Evolutionary conservation across 2,113 vertebrate genomes (phyloP).

Genomic region (Planiliza haematocheilus): DNA sequence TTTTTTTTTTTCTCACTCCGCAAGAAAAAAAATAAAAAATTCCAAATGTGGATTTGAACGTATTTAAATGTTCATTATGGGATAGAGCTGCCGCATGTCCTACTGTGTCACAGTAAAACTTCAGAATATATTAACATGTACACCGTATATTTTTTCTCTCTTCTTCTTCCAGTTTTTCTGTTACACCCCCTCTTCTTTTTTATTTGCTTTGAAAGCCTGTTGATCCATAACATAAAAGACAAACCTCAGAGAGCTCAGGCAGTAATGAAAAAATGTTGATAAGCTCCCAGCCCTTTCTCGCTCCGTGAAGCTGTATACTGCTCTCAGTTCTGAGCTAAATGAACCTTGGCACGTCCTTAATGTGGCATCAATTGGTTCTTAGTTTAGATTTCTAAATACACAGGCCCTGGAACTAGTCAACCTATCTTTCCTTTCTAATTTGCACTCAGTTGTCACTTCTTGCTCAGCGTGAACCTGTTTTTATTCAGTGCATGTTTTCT

Average conservation of each 20-base stretch:
- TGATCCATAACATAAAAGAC: constrained; percentile 71
- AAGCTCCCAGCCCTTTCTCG: constrained; percentile 45
- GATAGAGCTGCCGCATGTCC: neutral
- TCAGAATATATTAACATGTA: constrained; percentile 1
- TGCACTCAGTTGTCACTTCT: constrained; percentile 14
- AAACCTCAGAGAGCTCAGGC: constrained; percentile 60
- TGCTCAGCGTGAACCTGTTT: neutral
- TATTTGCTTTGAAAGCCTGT: constrained; percentile 64
- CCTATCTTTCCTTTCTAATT: constrained; percentile 8
- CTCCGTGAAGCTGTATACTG: constrained; percentile 19
- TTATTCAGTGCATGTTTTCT: neutral
- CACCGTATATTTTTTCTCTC: constrained; percentile 15
- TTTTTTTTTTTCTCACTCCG: neutral
- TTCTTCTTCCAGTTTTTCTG: constrained; percentile 28
- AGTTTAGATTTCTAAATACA: constrained; percentile 42
- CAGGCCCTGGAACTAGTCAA: neutral
- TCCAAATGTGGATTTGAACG: neutral
- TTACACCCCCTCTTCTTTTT: constrained; percentile 40
- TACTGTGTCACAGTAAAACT: constrained; percentile 8
- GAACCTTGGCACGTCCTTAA: constrained; percentile 39
- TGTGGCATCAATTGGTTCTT: constrained; percentile 37
- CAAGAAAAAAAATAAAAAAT: too few relatives aligned
- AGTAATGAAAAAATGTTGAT: constrained; percentile 55
- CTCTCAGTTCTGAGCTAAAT: constrained; percentile 48
- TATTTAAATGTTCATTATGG: neutral